Base-by-base conservation (phyloP, 2,797 vertebrate genomes). In the Lutjanus argentimaculatus region DNA sequence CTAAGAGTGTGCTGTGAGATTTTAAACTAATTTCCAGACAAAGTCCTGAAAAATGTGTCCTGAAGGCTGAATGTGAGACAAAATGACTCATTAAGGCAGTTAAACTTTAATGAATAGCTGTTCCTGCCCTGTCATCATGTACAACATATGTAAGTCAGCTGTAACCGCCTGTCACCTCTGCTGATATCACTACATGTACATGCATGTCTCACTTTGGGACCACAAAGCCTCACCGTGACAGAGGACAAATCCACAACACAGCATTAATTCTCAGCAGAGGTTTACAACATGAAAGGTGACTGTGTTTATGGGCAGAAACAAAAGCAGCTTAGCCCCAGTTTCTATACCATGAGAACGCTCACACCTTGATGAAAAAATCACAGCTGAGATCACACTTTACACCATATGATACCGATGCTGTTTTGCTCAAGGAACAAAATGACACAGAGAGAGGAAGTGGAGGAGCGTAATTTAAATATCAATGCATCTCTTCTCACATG, bases 341-440 rank as follows among this genome's bases (percentile, higher is more conserved):
- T 77, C 49, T 11, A 46, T n/a, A 16, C 12, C 5, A 21, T 46
- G 21, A 55, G 21, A 15, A 17, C 25, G 2, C 12, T n/a, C 19
- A 14, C 6, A 9, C 55, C 17, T 36, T 22, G 12, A 43, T n/a
- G 30, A 22, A 46, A 49, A 73, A 59, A n/a, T 21, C 3, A 2
- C 67, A 65, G 11, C 55, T 51, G 11, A 30, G 25, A 30, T 30
- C 12, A 70, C 2, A 65, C 3, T 15, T 68, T 42, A 71, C 59
- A 56, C 13, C 2, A 5, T 16, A 7, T 46, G 12, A 77, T 53
- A 12, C 63, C 4, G 10, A 59, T 25, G 16, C 52, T 66, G 58
- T 15, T 75, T 72, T 67, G 25, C 61, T 77, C 21, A 14, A 55
- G 46, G 40, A 3, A 42, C 10, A 51, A 67, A 45, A 63, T 61